These are phyloP conservation scores for Pachycephus smyrnensis DNA, from an alignment of 2,888 invertebrate genomes.

Conservation along the genomic window DNA sequence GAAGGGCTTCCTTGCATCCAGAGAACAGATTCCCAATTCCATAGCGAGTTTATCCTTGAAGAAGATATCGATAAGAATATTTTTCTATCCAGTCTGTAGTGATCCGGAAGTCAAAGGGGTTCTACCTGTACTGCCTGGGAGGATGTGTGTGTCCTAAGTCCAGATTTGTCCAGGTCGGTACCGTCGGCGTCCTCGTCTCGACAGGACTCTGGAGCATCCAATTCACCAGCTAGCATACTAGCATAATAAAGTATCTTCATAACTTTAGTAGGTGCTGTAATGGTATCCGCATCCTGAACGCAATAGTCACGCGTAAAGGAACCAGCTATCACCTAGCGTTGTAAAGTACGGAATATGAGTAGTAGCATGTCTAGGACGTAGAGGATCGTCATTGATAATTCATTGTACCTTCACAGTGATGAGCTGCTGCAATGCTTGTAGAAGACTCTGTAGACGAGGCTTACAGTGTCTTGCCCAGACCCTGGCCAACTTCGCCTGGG, in stretches of 20 bases:
- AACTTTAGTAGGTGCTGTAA: conserved; percentile 87
- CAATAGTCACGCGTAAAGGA: conserved; percentile 79
- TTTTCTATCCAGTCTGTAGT: not conserved
- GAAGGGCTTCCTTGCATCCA: conserved; percentile 86
- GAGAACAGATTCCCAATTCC: conserved; percentile 80
- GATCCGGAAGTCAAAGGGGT: not conserved
- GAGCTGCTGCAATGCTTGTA: conserved; percentile 87
- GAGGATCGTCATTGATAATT: not conserved
- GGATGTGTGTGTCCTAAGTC: conserved; percentile 28
- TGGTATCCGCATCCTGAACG: conserved; percentile 87
- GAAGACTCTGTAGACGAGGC: conserved; percentile 72
- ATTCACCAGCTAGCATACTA: conserved; percentile 84
- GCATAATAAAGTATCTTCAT: conserved; percentile 93
- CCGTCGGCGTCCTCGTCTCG: conserved; percentile 71
- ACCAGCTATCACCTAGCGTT: conserved; percentile 76
- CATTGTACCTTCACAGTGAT: conserved; percentile 77
- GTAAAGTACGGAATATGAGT: not conserved
- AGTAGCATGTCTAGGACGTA: not conserved
- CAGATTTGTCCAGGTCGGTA: conserved; percentile 49
- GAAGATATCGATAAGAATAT: conserved; percentile 2
- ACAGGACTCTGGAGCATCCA: conserved; percentile 74
- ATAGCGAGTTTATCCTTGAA: conserved; percentile 72
- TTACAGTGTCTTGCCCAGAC: conserved; percentile 82
- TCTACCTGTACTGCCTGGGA: conserved; percentile 45
- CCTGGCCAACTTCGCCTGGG: conserved; percentile 83